Evolutionary conservation across 2,888 invertebrate genomes (phyloP).

Genomic region (Cremastinae sp.): DNA sequence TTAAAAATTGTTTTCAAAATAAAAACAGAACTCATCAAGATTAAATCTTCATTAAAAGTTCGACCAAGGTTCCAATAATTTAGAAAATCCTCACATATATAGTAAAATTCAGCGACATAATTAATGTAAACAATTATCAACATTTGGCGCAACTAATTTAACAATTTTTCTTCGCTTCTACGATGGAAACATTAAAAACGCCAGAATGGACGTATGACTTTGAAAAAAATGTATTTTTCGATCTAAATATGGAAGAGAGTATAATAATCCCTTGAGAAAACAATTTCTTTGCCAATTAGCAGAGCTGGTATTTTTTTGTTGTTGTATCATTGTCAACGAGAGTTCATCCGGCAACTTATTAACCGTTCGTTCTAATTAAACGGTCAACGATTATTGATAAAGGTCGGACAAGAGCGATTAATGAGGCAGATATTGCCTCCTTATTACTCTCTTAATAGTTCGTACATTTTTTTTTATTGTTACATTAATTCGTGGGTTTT

Average conservation of each 20-base stretch:
- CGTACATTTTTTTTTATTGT: no score
- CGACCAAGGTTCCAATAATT: no score
- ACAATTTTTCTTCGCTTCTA: no score
- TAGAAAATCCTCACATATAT: no score
- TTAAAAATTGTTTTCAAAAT: no score
- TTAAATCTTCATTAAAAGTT: no score
- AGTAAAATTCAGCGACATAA: no score
- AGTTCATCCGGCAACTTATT: background rate
- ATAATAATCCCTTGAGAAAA: conserved; percentile 42
- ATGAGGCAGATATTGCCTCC: conserved; percentile 51
- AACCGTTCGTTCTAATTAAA: conserved; percentile 53
- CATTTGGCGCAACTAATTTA: no score
- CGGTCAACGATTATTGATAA: conserved; percentile 61
- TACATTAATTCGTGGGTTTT: conserved; percentile 58
- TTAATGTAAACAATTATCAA: no score
- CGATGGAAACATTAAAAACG: background rate
- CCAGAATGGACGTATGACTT: no score
- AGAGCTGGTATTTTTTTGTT: conserved; percentile 34
- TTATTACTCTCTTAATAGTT: conserved; percentile 58
- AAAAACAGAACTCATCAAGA: no score
- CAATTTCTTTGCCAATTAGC: conserved; percentile 54
- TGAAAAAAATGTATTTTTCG: background rate
- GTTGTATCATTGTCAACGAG: background rate
- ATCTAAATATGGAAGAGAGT: background rate
- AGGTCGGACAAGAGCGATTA: conserved; percentile 52